Evolutionary conservation across 2,113 vertebrate genomes (phyloP), one percentile per base, ranked within the genome.

Genomic region (Laterallus jamaicensis): DNA sequence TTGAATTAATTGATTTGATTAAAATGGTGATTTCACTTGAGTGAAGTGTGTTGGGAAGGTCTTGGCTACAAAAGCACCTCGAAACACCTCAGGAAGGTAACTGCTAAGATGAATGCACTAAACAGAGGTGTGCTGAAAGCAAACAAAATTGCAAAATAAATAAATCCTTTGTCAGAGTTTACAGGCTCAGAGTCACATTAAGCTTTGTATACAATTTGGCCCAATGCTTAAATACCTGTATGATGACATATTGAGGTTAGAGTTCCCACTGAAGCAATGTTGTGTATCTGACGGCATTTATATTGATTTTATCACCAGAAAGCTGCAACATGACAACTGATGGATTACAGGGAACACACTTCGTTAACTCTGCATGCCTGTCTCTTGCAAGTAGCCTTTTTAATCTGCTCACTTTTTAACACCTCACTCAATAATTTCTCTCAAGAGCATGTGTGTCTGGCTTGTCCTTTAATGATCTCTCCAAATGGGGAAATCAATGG

Each of bases 321-420:
- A 84, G 64, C 58, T 91, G 66, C 44, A 29, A 56, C 26, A 66
- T 91, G 95, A 92, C 95, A 97, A 68, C 26, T 92, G 96, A 97
- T 81, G 87, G 83, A 96, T 89, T 80, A 47, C 42, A 63, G 49
- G 42, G 76, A 93, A 22, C 71, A 92, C 58, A 84, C 67, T 96
- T 94, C 29, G 52, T 85, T 96, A 95, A 91, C 71, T 96, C 76
- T 11, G 1, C 22, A 29, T 80, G 82, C 31, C 73, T 86, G 62
- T 58, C n/a, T 86, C 55, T 78, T 93, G 50, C 55, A 68, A 95
- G 88, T 10, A 79, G 75, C n/a, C 42, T 88, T 96, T 91, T 82
- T 87, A 95, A 94, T 94, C 64, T 44, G 69, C 73, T 97, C 64
- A 66, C 77, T 94, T 95, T 96, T 96, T 91, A 95, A 86, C 77